phyloP scores from a whole-genome alignment of 2,113 vertebrate genomes.

The Neotragus moschatus region DNA sequence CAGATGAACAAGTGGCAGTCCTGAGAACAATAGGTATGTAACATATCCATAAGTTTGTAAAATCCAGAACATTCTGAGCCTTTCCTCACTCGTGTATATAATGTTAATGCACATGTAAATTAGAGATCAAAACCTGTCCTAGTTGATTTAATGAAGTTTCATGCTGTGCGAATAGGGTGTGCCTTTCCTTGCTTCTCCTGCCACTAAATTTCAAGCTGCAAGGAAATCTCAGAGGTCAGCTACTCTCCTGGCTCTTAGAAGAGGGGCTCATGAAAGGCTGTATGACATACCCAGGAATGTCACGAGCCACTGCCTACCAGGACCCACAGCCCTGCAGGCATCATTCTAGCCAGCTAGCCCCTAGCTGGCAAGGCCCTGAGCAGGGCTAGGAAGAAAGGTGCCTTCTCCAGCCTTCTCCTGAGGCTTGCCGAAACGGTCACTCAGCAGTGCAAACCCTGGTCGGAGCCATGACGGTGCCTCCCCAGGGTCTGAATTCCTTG shows the following conservation, averaged over 20 bases:
- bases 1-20: neutral
- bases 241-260: no score
- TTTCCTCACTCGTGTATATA: no score
- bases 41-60: neutral
- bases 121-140: neutral
- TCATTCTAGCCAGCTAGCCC: neutral
- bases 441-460: neutral
- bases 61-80: neutral
- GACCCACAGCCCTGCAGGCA: no score
- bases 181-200: neutral
- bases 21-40: neutral
- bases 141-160: neutral
- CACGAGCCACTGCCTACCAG: neutral
- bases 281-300: neutral
- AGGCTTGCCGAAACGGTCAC: fast-evolving
- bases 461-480: fast-evolving
- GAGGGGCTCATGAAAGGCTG: neutral
- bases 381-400: neutral
- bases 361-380: neutral
- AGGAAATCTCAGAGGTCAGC: neutral
- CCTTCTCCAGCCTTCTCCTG: neutral
- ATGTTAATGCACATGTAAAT: neutral
- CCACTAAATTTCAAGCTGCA: neutral
- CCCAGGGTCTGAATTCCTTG: neutral
- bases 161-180: neutral